Evolutionary conservation across 2,113 vertebrate species (phyloP).

Genomic region (Scalopus aquaticus): DNA sequence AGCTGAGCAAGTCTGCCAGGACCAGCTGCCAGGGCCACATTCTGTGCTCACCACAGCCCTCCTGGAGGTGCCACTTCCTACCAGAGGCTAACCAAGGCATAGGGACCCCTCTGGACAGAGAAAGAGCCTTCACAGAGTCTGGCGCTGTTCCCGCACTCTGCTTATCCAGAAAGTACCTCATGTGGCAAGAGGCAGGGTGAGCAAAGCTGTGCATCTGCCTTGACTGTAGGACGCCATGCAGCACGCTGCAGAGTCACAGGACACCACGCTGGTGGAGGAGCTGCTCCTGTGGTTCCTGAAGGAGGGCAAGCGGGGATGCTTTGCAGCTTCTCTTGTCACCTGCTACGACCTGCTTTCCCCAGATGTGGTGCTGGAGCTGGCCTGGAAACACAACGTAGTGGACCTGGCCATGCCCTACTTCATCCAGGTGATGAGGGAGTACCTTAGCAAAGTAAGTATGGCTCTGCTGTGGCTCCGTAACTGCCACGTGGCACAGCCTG

Average conservation of each 20-base stretch:
- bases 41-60: not conserved
- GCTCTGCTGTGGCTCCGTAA: not conserved
- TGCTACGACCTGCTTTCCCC: constrained; percentile 93
- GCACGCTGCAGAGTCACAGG: constrained; percentile 92
- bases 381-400: constrained; percentile 92
- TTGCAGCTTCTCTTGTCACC: constrained; percentile 92
- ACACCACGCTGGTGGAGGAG: constrained; percentile 90
- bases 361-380: constrained; percentile 92
- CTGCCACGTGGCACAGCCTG: not conserved
- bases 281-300: constrained; percentile 94
- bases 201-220: not conserved
- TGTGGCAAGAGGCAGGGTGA: not conserved
- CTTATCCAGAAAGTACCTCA: not conserved
- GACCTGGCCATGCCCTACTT: constrained; percentile 95
- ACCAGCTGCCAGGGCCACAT: not conserved
- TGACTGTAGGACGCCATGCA: constrained; percentile 91
- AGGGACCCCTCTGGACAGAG: not conserved
- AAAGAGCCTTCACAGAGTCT: not conserved
- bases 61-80: not conserved
- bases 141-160: not conserved
- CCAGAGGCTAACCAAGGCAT: not conserved
- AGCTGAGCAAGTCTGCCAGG: not conserved
- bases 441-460: constrained; percentile 90
- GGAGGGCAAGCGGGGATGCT: constrained; percentile 92
- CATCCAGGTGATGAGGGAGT: constrained; percentile 95